phyloP scores from a whole-genome alignment of 2,888 invertebrate genomes.

The Lithophane ornitopus region DNA sequence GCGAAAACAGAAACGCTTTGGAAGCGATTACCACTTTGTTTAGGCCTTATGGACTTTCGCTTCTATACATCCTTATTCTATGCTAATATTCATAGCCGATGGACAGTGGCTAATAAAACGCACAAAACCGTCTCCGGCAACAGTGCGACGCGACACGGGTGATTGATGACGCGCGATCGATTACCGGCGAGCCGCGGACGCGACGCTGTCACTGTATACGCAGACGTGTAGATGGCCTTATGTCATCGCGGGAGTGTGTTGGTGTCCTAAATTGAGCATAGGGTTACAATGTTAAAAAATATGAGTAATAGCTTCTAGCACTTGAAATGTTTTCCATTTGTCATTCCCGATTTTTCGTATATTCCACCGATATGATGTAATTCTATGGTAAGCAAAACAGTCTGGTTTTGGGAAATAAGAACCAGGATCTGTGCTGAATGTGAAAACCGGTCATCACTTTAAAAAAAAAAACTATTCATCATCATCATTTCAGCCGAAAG shows the following conservation, averaged over 20 bases:
- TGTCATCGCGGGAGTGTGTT: conserved; percentile 47
- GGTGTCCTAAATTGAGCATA: conserved; percentile 12
- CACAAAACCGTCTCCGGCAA: conserved; percentile 75
- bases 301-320: neutral
- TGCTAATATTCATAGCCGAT: conserved; percentile 63
- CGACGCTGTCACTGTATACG: conserved; percentile 50
- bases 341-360: neutral
- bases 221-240: conserved; percentile 59
- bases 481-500: too few relatives aligned
- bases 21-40: neutral
- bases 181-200: conserved; percentile 55
- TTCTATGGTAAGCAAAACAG: too few relatives aligned
- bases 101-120: conserved; percentile 77
- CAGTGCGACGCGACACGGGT: conserved; percentile 73
- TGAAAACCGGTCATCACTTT: neutral
- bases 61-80: conserved; percentile 17
- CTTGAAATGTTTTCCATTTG: neutral
- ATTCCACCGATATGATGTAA: neutral
- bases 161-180: conserved; percentile 59
- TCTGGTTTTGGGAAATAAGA: neutral
- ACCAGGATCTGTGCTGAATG: neutral
- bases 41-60: neutral
- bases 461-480: neutral
- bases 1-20: neutral
- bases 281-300: too few relatives aligned